Conservation (phyloP, 2,888 invertebrate species). For the Ophraella communa region DNA sequence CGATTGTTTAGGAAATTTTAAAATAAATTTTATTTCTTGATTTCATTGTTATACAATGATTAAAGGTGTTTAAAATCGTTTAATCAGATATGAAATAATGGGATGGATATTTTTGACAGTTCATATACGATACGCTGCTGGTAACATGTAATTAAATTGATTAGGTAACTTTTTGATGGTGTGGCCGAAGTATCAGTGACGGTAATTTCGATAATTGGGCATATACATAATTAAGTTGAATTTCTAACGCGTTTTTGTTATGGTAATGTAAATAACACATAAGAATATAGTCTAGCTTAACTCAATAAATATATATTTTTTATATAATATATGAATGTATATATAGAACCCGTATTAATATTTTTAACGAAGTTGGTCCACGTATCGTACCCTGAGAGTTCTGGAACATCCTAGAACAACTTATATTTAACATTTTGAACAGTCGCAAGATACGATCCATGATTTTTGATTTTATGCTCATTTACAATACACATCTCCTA, state of each 20-base stretch:
- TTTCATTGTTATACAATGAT: too few relatives aligned
- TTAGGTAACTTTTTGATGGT: neutral
- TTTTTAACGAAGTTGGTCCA: conserved; percentile 56
- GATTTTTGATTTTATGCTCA: conserved; percentile 61
- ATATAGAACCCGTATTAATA: conserved; percentile 57
- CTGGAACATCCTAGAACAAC: conserved; percentile 60
- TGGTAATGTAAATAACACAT: conserved; percentile 51
- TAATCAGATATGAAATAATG: too few relatives aligned
- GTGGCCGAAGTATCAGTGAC: conserved; percentile 29
- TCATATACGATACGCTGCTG: neutral
- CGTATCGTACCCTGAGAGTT: conserved; percentile 55
- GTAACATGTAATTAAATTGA: neutral
- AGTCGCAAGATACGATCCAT: conserved; percentile 54
- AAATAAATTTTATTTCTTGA: too few relatives aligned
- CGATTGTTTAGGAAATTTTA: too few relatives aligned
- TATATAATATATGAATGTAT: conserved; percentile 44
- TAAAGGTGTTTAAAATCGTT: too few relatives aligned
- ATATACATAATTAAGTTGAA: conserved; percentile 46
- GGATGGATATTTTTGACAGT: too few relatives aligned
- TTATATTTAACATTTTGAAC: conserved; percentile 58
- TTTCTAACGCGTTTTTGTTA: conserved; percentile 44
- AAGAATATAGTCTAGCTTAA: conserved; percentile 53
- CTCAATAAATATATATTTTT: conserved; percentile 49
- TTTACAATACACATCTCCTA: conserved; percentile 52
- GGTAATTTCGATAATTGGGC: conserved; percentile 27